These are phyloP conservation scores for Polymixis flavicincta DNA, from an alignment of 2,888 invertebrate genomes.

Conservation along the genomic window DNA sequence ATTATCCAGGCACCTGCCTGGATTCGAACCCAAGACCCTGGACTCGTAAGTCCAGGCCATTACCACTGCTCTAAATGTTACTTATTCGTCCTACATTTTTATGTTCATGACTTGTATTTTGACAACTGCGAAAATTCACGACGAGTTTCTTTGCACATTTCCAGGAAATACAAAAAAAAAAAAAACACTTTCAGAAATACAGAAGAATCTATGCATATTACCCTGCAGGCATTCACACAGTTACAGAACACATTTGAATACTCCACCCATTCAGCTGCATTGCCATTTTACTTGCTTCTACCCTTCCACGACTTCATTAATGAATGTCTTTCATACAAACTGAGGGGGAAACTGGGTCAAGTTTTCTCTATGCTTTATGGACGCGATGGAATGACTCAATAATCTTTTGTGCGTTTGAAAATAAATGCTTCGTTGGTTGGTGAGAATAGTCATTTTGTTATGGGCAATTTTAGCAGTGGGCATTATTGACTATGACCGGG, in stretches of 20 bases:
- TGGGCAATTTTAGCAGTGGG: neutral
- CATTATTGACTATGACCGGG: neutral
- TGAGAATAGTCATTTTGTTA: neutral
- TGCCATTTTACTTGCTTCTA: slow-evolving; percentile 41
- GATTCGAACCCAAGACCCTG: no score
- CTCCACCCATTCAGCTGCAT: slow-evolving; percentile 37
- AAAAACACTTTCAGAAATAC: no score
- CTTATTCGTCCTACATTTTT: no score
- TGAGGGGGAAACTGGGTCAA: slow-evolving; percentile 55
- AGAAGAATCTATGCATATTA: neutral
- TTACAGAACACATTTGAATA: slow-evolving; percentile 34
- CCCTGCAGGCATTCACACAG: neutral
- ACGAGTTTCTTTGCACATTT: no score
- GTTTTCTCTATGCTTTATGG: slow-evolving; percentile 31
- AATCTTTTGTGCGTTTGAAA: slow-evolving; percentile 17
- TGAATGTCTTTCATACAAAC: slow-evolving; percentile 62
- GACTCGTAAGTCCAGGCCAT: no score
- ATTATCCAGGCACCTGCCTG: no score
- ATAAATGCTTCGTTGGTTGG: slow-evolving; percentile 8
- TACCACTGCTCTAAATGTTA: no score
- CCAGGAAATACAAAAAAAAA: no score
- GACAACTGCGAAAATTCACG: no score
- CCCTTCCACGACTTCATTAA: slow-evolving; percentile 49
- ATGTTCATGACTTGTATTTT: no score
- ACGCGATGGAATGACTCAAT: slow-evolving; percentile 21